These are phyloP conservation scores for Actinernus sp. DNA, from an alignment of 92 coral and sea anemone genomes.

Conservation along the genomic window DNA sequence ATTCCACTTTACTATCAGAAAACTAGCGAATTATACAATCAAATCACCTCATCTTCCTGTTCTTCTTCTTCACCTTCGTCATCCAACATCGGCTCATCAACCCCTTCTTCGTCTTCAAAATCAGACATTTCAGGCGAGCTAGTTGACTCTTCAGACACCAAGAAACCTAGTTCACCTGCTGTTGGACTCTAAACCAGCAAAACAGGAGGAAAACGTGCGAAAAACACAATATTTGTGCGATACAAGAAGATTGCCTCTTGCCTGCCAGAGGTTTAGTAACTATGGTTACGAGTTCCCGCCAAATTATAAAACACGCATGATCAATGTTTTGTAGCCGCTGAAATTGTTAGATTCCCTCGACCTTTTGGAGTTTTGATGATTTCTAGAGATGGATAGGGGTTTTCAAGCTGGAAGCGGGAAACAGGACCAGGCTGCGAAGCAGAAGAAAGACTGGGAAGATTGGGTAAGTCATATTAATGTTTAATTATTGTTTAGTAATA, in stretches of 20 bases:
- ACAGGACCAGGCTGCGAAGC: not conserved
- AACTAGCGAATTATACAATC: not conserved
- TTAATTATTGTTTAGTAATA: no score
- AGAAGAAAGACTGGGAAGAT: not conserved
- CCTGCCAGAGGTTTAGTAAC: not conserved
- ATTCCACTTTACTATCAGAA: not conserved
- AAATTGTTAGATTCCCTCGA: not conserved
- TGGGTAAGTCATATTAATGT: no score
- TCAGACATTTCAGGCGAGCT: constrained; percentile 76
- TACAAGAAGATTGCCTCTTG: not conserved
- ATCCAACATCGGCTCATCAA: constrained; percentile 95
- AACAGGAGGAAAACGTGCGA: no score
- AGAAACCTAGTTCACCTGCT: not conserved
- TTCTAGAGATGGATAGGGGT: not conserved
- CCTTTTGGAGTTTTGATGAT: not conserved
- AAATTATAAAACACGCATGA: constrained; percentile 3
- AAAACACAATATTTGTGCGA: no score
- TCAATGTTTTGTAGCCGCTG: not conserved
- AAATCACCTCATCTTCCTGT: constrained; percentile 72
- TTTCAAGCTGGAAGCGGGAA: not conserved
- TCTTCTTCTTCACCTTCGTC: constrained; percentile 95
- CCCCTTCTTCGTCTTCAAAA: constrained; percentile 99
- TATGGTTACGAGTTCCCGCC: constrained; percentile 3
- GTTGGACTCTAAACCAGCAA: constrained; percentile 2
- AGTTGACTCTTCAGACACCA: not conserved